A percentile compares a stretch with the other conserved stretches of the same genome.
These are phyloP conservation scores for Drosophila kohkoa DNA, from an alignment of 1,140 invertebrate species.

Conservation along the genomic window DNA sequence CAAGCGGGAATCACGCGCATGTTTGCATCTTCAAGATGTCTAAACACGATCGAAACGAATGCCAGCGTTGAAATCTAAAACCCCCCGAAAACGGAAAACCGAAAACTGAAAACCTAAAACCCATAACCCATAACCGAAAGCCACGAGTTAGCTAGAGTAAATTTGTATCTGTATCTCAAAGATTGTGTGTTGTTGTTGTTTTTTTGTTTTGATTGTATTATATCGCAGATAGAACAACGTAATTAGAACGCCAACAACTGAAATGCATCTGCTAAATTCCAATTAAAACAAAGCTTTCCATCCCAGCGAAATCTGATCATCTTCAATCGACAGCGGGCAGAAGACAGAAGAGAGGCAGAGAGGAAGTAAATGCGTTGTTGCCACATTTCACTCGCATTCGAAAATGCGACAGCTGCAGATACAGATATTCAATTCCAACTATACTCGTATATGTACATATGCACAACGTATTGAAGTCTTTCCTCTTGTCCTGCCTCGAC, in stretches of 20 bases:
- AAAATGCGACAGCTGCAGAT: slow-evolving; percentile 5
- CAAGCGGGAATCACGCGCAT: slow-evolving; percentile 70
- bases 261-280: slow-evolving; percentile 77
- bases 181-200: neutral
- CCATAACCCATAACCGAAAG: neutral
- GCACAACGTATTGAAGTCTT: slow-evolving; percentile 14
- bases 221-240: slow-evolving; percentile 41
- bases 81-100: slow-evolving; percentile 7
- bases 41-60: slow-evolving; percentile 72
- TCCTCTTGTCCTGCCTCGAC: slow-evolving; percentile 19
- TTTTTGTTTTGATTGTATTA: slow-evolving; percentile 1
- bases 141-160: neutral
- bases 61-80: slow-evolving; percentile 49
- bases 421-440: slow-evolving; percentile 3
- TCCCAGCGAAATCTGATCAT: slow-evolving; percentile 59
- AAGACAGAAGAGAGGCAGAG: neutral
- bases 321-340: neutral
- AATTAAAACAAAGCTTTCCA: slow-evolving; percentile 53
- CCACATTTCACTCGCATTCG: slow-evolving; percentile 1
- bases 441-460: slow-evolving; percentile 1
- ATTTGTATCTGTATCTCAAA: slow-evolving; percentile 20
- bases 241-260: slow-evolving; percentile 72
- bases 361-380: neutral
- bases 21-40: slow-evolving; percentile 50
- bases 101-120: slow-evolving; percentile 26